Conservation (phyloP, 2,888 invertebrate species). For the Leistus spinibarbis region DNA sequence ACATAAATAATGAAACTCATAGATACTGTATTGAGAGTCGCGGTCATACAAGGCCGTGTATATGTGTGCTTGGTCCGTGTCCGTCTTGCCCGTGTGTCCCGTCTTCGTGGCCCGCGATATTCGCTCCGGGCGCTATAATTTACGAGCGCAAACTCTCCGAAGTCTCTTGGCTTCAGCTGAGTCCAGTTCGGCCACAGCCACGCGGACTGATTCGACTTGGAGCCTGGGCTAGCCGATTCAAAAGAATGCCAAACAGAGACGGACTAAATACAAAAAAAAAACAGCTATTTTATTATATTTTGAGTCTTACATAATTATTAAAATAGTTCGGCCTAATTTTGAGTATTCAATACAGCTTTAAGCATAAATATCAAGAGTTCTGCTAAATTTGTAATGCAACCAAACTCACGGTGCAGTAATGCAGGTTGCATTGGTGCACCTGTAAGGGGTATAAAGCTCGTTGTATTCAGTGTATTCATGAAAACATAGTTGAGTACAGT, state of each 20-base stretch:
- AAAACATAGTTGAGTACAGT: neutral
- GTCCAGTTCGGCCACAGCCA: too few species aligned
- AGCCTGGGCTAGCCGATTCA: constrained; percentile 9
- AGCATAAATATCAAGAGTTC: too few species aligned
- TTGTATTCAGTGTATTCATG: neutral
- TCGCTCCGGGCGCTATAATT: constrained; percentile 19
- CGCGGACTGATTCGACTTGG: constrained; percentile 11
- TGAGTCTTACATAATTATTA: too few species aligned
- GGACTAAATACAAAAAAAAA: too few species aligned
- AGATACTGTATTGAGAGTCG: too few species aligned
- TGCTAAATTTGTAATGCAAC: neutral
- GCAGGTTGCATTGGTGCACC: neutral
- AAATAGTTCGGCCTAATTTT: too few species aligned
- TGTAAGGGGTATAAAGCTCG: neutral
- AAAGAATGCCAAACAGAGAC: constrained; percentile 14
- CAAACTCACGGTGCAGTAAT: neutral
- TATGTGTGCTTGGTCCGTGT: too few species aligned
- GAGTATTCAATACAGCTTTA: too few species aligned
- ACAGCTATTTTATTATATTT: too few species aligned
- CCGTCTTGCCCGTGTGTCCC: constrained; percentile 1
- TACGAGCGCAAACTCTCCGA: constrained; percentile 20
- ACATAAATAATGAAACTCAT: too few species aligned
- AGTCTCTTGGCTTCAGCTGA: neutral
- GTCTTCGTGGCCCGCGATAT: constrained; percentile 1
- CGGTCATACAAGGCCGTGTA: neutral